Conservation (phyloP, 2,113 vertebrate species). For the Nycticorax nycticorax region DNA sequence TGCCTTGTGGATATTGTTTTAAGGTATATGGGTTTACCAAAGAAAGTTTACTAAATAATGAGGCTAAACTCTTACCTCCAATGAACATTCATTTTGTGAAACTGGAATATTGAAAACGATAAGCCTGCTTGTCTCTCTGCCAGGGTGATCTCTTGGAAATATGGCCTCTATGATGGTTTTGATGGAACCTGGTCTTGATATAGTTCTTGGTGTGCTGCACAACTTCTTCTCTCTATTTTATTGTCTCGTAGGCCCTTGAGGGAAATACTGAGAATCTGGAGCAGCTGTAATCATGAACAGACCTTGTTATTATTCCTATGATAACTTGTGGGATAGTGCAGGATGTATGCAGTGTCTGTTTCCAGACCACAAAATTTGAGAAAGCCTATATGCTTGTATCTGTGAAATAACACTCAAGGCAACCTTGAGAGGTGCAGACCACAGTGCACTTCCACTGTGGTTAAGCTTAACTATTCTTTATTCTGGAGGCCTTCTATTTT, state of each 20-base stretch:
- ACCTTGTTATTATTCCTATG: not conserved
- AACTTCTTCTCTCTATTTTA: not conserved
- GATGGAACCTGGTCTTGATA: conserved; percentile 20
- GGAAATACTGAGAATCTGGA: not conserved
- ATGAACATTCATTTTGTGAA: not conserved
- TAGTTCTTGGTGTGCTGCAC: not conserved
- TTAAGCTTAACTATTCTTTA: not conserved
- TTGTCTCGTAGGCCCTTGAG: not conserved
- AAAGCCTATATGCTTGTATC: not conserved
- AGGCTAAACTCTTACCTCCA: not conserved
- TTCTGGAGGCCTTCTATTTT: conserved; percentile 12
- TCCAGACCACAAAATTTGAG: conserved; percentile 25
- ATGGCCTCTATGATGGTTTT: not conserved
- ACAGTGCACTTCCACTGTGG: not conserved
- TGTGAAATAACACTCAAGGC: not conserved
- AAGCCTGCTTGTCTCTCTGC: not conserved
- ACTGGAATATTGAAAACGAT: not conserved
- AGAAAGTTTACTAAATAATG: not conserved
- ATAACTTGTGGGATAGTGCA: conserved; percentile 19
- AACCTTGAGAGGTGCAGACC: not conserved
- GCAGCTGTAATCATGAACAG: conserved; percentile 38
- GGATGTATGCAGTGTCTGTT: not conserved
- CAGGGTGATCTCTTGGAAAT: not conserved
- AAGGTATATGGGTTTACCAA: not conserved
- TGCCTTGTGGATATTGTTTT: not conserved